phyloP scores from a whole-genome alignment of 2,113 vertebrate species.

The Ceyx melanurus region DNA sequence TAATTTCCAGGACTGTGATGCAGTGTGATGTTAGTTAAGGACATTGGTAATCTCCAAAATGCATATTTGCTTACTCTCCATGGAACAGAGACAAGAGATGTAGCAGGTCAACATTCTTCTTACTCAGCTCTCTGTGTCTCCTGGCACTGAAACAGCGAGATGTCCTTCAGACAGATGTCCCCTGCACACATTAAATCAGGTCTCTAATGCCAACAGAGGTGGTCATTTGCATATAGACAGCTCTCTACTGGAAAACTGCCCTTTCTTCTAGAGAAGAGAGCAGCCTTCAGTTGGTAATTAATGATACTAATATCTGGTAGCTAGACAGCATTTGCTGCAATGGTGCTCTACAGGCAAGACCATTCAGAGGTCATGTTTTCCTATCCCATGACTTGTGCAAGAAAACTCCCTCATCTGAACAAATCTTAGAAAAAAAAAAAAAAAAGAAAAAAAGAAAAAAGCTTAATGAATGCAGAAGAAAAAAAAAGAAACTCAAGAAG shows the following conservation, averaged over 20 bases:
- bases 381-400: not conserved
- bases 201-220: not conserved
- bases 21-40: not conserved
- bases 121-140: not conserved
- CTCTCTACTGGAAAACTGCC: not conserved
- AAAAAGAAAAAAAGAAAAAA: too few species aligned
- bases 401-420: not conserved
- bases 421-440: not conserved
- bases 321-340: not conserved
- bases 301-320: not conserved
- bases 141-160: not conserved
- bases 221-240: constrained; percentile 16
- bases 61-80: not conserved
- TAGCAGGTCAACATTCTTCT: not conserved
- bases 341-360: not conserved
- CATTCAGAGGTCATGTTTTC: not conserved
- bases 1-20: not conserved
- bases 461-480: not conserved
- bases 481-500: not conserved
- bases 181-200: not conserved
- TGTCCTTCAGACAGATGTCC: not conserved
- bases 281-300: not conserved
- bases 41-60: not conserved
- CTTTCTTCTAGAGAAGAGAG: not conserved
- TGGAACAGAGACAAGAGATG: not conserved